These are phyloP conservation scores for Furcifer pardalis DNA, from an alignment of 2,797 vertebrate species.

Conservation along the genomic window DNA sequence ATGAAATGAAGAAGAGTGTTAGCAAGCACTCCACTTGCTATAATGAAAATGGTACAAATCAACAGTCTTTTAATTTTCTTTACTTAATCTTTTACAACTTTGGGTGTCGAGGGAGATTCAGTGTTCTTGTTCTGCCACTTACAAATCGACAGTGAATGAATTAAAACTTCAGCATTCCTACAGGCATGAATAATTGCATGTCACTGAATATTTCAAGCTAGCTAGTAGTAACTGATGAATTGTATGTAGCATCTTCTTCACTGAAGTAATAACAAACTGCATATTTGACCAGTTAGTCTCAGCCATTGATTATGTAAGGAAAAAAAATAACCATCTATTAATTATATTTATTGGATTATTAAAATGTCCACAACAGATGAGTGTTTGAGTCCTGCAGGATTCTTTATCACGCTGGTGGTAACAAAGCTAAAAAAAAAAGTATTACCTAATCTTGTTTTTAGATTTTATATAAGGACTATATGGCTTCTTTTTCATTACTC, in stretches of 20 bases:
- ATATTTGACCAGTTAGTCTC: constrained; percentile 52
- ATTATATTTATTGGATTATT: too few species aligned
- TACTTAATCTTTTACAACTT: too few species aligned
- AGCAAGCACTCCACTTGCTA: constrained; percentile 21
- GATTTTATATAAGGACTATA: too few species aligned
- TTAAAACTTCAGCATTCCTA: constrained; percentile 44
- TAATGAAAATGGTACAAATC: constrained; percentile 25
- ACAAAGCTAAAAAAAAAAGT: too few species aligned
- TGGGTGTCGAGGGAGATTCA: too few species aligned
- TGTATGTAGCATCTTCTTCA: constrained; percentile 48
- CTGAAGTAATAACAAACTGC: constrained; percentile 39
- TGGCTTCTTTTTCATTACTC: too few species aligned
- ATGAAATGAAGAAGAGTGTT: constrained; percentile 30
- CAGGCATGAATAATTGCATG: constrained; percentile 25
- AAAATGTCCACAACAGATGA: too few species aligned
- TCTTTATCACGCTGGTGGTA: too few species aligned
- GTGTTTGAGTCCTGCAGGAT: too few species aligned
- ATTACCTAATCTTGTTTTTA: too few species aligned
- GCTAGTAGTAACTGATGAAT: constrained; percentile 33
- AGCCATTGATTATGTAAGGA: constrained; percentile 42
- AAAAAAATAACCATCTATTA: background rate
- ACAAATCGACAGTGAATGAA: constrained; percentile 33
- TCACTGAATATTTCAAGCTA: constrained; percentile 38
- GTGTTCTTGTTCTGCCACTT: too few species aligned
- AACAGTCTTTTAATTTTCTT: too few species aligned